These are phyloP conservation scores for Pseudococcus viburni DNA, from an alignment of 2,888 invertebrate species.

Conservation along the genomic window DNA sequence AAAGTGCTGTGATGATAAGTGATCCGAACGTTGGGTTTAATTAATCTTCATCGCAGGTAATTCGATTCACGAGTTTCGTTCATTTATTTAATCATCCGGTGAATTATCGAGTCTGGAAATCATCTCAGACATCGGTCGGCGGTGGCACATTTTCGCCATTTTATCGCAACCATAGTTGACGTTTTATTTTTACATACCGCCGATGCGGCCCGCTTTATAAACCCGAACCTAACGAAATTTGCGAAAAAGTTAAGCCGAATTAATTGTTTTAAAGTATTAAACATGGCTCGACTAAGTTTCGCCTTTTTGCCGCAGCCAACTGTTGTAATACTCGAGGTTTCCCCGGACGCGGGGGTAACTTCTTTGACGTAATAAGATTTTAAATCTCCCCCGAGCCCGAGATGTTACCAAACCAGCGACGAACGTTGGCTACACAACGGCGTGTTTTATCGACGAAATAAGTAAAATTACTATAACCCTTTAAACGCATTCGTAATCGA, in stretches of 20 bases:
- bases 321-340: background rate
- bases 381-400: slow-evolving; percentile 4
- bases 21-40: background rate
- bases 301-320: too few species aligned
- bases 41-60: slow-evolving; percentile 20
- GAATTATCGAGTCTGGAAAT: background rate
- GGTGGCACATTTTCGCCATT: background rate
- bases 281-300: background rate
- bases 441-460: slow-evolving; percentile 46
- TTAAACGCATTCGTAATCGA: slow-evolving; percentile 5
- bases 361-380: slow-evolving; percentile 39
- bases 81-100: background rate
- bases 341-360: background rate
- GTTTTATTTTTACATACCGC: too few species aligned
- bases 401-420: background rate
- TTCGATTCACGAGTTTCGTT: background rate
- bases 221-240: background rate
- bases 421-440: too few species aligned
- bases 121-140: too few species aligned
- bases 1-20: background rate
- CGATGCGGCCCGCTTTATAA: background rate
- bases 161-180: too few species aligned
- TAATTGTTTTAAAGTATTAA: slow-evolving; percentile 42
- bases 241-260: slow-evolving; percentile 9
- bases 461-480: background rate